These are phyloP conservation scores for Boloria euphrosyne DNA, from an alignment of 2,888 invertebrate species.

Conservation along the genomic window DNA sequence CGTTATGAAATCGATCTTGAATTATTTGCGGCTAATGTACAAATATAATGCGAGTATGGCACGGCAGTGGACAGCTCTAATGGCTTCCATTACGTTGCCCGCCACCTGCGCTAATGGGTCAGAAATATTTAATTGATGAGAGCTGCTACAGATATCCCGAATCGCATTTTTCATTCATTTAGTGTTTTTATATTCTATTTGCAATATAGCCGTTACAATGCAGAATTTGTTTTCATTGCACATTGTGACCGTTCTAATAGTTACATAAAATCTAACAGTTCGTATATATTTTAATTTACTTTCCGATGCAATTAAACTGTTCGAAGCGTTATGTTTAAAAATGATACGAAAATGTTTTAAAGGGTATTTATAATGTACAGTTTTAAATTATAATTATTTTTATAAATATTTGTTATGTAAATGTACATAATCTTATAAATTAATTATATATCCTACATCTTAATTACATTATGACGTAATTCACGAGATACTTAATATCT, in stretches of 20 bases:
- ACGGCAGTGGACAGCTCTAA: conserved; percentile 61
- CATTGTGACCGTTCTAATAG: neutral
- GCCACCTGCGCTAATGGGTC: conserved; percentile 77
- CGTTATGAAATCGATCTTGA: conserved; percentile 20
- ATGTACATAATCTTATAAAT: too few species aligned
- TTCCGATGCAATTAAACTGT: too few species aligned
- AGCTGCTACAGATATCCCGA: conserved; percentile 61
- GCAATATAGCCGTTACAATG: conserved; percentile 19
- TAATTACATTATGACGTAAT: too few species aligned
- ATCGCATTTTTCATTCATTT: conserved; percentile 67
- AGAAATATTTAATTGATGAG: conserved; percentile 80
- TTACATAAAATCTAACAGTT: neutral
- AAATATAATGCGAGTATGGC: conserved; percentile 54
- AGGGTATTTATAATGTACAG: too few species aligned
- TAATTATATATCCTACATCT: too few species aligned
- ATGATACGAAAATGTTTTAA: too few species aligned
- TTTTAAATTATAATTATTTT: too few species aligned
- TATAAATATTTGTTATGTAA: too few species aligned
- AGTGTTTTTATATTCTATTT: conserved; percentile 47
- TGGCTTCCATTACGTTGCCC: conserved; percentile 75
- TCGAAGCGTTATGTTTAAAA: too few species aligned
- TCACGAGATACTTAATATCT: too few species aligned
- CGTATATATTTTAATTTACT: too few species aligned
- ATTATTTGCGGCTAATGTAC: conserved; percentile 52
- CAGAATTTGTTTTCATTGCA: neutral